These are phyloP conservation scores for Cephus pygmeus DNA, from an alignment of 2,888 invertebrate genomes.

Conservation along the genomic window DNA sequence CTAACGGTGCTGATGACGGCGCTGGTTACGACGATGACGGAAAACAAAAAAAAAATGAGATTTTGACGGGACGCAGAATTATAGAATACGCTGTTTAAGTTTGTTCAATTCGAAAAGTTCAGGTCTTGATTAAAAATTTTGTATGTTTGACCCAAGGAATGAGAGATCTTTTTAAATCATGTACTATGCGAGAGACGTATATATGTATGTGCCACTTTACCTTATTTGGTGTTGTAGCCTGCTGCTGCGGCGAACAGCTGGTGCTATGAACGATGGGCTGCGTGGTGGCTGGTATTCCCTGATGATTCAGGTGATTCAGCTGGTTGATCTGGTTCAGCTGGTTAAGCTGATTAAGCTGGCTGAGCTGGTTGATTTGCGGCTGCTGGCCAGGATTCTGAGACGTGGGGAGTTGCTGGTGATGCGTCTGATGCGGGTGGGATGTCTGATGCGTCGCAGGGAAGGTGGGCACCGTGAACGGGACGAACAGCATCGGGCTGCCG, in stretches of 20 bases:
- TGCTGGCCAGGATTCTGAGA: slow-evolving; percentile 47
- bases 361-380: slow-evolving; percentile 38
- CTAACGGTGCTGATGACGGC: no score
- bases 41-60: no score
- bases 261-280: slow-evolving; percentile 57
- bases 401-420: slow-evolving; percentile 59
- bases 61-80: neutral
- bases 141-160: no score
- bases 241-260: slow-evolving; percentile 64
- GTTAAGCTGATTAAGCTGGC: slow-evolving; percentile 59
- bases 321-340: slow-evolving; percentile 50
- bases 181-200: no score
- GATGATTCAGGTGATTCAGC: slow-evolving; percentile 31
- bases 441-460: slow-evolving; percentile 63
- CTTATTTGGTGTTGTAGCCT: slow-evolving; percentile 63
- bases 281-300: slow-evolving; percentile 49
- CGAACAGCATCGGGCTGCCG: slow-evolving; percentile 67
- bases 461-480: slow-evolving; percentile 65
- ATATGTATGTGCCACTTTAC: slow-evolving; percentile 36
- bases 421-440: slow-evolving; percentile 57
- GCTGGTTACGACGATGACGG: no score
- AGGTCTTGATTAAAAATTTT: no score
- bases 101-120: no score
- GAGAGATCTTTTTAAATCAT: no score
- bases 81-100: no score